Percentiles rank a stretch among this genome's conserved stretches.
Conservation (phyloP, 2,797 vertebrate species). For the Poeciliopsis turneri region DNA sequence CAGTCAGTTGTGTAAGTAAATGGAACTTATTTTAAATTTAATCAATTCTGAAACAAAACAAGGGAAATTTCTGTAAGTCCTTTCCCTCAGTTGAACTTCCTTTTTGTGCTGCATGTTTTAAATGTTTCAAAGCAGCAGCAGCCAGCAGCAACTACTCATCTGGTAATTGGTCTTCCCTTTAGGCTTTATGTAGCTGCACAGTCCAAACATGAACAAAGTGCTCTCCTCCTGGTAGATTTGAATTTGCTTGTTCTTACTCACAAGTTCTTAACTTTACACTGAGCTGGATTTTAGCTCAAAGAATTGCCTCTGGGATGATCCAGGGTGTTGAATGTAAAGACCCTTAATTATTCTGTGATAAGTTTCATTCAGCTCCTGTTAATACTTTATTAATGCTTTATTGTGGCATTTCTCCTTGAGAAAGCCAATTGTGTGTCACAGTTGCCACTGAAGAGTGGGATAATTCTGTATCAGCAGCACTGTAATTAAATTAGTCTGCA, state of each 20-base stretch:
- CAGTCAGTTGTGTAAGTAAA: background rate
- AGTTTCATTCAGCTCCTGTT: constrained; percentile 29
- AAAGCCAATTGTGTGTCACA: constrained; percentile 21
- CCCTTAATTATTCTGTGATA: constrained; percentile 53
- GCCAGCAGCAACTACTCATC: constrained; percentile 3
- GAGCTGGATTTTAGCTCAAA: constrained; percentile 11
- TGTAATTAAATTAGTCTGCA: background rate
- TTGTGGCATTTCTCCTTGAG: constrained; percentile 15
- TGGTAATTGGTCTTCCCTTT: constrained; percentile 5
- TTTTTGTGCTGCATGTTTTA: constrained; percentile 20
- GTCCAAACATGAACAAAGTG: background rate
- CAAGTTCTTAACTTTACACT: background rate
- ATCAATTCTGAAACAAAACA: constrained; percentile 28
- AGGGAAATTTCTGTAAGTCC: constrained; percentile 19
- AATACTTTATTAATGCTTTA: constrained; percentile 3
- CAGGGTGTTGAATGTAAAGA: constrained; percentile 42
- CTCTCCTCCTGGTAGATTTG: background rate
- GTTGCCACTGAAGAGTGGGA: background rate
- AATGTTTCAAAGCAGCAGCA: background rate
- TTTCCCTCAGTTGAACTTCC: constrained; percentile 44
- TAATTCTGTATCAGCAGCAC: constrained; percentile 10
- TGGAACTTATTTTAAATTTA: background rate
- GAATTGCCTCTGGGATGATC: constrained; percentile 21
- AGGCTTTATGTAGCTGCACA: constrained; percentile 14
- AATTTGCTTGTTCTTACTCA: constrained; percentile 5